Evolutionary conservation across 2,113 vertebrate genomes (phyloP), one percentile per base, ranked within the genome.

Genomic region (Chloebia gouldiae): DNA sequence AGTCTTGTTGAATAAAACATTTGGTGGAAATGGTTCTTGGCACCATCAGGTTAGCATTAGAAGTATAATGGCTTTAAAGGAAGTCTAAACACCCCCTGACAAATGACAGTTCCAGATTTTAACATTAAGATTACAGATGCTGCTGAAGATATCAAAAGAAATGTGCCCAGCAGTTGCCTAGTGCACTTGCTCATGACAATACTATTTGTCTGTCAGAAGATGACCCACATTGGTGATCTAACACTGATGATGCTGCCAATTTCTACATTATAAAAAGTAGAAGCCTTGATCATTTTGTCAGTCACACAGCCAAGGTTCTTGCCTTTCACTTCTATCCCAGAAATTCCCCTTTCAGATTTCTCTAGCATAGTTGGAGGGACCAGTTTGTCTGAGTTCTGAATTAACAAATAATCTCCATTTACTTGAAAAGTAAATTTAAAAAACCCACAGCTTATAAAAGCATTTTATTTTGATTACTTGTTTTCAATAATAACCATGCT

Each of bases 1-100:
- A 75, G 64, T 86, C 69, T 71, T 70, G 11, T 40, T 64, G 69
- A 95, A 95, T 78, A 92, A 94, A 95, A 83, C 35, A 83, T 83
- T 81, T 18, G 7, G 40, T 88, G 39, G 57, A 92, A 86, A 88
- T 60, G 53, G 23, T 79, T 91, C 69, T 75, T 85, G 70, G 86
- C 1, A 10, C 49, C 71, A 64, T 80, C 81, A 91, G 44, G 75
- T 91, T 91, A 79, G 69, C 61, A 49, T 49, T 63, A 40, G 33
- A 90, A 76, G 23, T 45, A n/a, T 47, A 90, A 81, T 40, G 70
- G 13, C 51, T 93, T 93, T 87, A 85, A 87, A 87, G 53, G 23
- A 79, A 89, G 35, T 15, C 63, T 65, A 18, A 86, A 90, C 50
- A 57, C 33, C 23, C 21, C 75, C 53, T 85, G 70, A 76, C 11